Percentiles rank a stretch among this genome's conserved stretches.
These are phyloP conservation scores for Damaliscus lunatus DNA, from an alignment of 2,113 vertebrate species.

Conservation along the genomic window DNA sequence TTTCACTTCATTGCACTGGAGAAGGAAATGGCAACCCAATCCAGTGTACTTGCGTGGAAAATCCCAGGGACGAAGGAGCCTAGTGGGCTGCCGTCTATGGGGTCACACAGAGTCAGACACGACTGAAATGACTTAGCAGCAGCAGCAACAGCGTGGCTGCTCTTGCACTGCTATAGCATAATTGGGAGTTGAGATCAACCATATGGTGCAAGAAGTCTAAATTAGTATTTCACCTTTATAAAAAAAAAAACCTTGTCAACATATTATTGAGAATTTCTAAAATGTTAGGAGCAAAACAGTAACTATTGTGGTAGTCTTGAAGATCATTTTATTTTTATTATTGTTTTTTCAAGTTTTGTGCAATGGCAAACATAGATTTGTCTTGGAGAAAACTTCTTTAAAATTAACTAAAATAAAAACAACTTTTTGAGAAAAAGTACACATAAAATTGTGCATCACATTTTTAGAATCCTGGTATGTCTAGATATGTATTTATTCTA, in stretches of 20 bases:
- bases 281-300: background rate
- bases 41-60: no score
- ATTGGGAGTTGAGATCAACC: background rate
- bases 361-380: background rate
- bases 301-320: background rate
- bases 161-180: background rate
- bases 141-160: background rate
- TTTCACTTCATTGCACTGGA: no score
- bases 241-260: background rate
- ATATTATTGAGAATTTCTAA: background rate
- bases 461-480: no score
- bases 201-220: background rate
- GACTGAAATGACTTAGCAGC: no score
- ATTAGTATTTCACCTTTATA: background rate
- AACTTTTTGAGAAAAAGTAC: background rate
- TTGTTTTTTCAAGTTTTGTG: background rate
- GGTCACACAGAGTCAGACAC: no score
- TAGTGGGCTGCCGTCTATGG: no score
- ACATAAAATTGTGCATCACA: background rate
- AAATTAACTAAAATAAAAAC: background rate
- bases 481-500: no score
- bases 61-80: no score
- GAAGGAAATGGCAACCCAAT: no score
- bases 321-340: background rate
- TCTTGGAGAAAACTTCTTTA: background rate